A percentile compares a stretch with the other conserved stretches of the same genome.
Evolutionary conservation across 64 coral and sea anemone genomes (phyloP).

Genomic region (Trachythela sp.): DNA sequence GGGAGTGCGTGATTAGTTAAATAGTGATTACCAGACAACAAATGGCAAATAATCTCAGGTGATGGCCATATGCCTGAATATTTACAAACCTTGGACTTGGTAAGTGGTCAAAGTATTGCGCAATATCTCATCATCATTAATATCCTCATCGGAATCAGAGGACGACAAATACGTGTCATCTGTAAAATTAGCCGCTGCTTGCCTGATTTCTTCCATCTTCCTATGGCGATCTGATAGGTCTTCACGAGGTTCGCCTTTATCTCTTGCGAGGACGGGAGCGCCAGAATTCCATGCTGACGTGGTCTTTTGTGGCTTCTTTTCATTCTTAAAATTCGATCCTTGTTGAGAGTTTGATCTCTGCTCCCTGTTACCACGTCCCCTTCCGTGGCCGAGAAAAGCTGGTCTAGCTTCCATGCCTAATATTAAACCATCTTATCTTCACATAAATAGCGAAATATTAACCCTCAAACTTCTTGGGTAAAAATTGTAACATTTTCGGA

Average conservation of each 20-base stretch:
- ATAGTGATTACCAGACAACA: too few species aligned
- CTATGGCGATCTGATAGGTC: not conserved
- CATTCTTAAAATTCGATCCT: not conserved
- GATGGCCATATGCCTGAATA: too few species aligned
- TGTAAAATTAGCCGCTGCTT: not conserved
- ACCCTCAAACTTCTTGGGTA: not conserved
- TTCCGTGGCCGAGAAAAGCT: not conserved
- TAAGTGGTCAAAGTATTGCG: slow-evolving; percentile 10
- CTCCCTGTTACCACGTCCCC: not conserved
- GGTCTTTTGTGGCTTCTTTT: not conserved
- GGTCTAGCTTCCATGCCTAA: not conserved
- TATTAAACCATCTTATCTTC: not conserved
- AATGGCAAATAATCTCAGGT: too few species aligned
- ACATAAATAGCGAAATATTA: not conserved
- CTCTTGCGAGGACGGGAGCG: not conserved
- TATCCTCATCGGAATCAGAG: slow-evolving; percentile 4
- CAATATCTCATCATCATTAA: slow-evolving; percentile 23
- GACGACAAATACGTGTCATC: not conserved
- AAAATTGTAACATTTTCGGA: not conserved
- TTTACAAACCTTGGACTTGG: not conserved
- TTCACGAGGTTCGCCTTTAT: not conserved
- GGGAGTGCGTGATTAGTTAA: too few species aligned
- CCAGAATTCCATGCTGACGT: slow-evolving; percentile 3
- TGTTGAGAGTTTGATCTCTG: not conserved
- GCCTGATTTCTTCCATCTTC: slow-evolving; percentile 6